Evolutionary conservation across 1,140 invertebrate species (phyloP).

Genomic region (Trichomalopsis sarcophagae): DNA sequence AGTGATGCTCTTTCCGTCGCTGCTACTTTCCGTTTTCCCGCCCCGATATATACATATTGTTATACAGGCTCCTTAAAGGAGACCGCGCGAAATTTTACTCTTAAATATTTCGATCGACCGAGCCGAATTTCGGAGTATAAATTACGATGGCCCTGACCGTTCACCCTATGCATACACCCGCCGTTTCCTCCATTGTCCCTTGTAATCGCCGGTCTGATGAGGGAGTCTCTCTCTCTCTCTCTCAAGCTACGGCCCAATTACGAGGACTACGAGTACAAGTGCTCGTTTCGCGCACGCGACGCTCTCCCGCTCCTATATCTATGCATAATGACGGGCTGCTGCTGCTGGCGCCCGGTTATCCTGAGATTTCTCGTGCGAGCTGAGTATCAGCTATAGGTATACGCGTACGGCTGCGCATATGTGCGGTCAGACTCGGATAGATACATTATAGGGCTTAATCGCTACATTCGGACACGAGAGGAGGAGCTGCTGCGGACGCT

Average conservation of each 20-base stretch:
- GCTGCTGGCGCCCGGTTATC: not conserved
- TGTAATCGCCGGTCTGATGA: not conserved
- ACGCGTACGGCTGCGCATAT: not conserved
- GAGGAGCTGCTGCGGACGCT: not conserved
- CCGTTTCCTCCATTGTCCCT: not conserved
- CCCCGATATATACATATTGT: too few relatives aligned
- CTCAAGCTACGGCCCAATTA: constrained; percentile 4
- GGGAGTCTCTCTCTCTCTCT: not conserved
- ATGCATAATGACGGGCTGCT: not conserved
- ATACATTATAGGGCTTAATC: not conserved
- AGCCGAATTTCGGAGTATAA: too few relatives aligned
- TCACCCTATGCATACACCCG: not conserved
- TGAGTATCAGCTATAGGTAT: not conserved
- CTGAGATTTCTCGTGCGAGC: not conserved
- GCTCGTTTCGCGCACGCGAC: constrained; percentile 33
- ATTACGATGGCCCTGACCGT: not conserved
- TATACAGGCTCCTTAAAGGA: too few relatives aligned
- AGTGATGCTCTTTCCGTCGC: not conserved
- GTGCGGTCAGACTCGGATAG: not conserved
- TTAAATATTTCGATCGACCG: too few relatives aligned
- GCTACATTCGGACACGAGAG: not conserved
- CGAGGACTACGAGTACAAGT: constrained; percentile 8
- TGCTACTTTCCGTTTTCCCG: too few relatives aligned
- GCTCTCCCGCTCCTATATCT: not conserved
- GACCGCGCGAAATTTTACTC: too few relatives aligned